phyloP scores from a whole-genome alignment of 2,113 vertebrate species.

The Bolborhynchus lineola region DNA sequence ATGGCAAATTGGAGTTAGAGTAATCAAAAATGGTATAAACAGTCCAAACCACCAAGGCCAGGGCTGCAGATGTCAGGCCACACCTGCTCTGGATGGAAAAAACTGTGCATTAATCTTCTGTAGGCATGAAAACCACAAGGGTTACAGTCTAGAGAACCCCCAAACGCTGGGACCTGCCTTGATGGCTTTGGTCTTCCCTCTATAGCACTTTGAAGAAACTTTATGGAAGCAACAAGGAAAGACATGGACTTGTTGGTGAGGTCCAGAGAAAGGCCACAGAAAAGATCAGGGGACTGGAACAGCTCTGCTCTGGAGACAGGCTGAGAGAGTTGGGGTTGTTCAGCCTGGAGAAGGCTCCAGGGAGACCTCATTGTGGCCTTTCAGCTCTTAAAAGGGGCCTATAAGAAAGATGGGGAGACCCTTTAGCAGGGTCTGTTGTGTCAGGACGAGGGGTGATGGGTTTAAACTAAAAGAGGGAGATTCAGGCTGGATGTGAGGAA shows the following conservation, averaged over 20 bases:
- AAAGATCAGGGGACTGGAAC: not conserved
- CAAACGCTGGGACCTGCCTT: not conserved
- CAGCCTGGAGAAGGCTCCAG: not conserved
- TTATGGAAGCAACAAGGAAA: not conserved
- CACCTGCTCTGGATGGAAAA: not conserved
- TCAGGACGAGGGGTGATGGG: fast-evolving
- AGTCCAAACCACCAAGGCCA: not conserved
- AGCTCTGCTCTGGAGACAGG: not conserved
- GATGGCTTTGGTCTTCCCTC: not conserved
- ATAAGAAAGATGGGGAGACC: not conserved
- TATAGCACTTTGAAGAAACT: not conserved
- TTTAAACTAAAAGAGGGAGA: not conserved
- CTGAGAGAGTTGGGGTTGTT: not conserved
- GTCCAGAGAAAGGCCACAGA: not conserved
- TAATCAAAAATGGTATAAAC: not conserved
- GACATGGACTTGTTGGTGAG: not conserved
- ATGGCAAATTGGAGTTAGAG: not conserved
- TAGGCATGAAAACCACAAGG: not conserved
- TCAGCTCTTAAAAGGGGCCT: not conserved
- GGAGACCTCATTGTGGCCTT: not conserved
- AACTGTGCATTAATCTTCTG: not conserved
- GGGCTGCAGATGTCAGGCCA: not conserved
- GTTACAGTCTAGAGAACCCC: not conserved
- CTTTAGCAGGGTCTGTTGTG: not conserved
- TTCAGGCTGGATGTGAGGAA: not conserved